Conservation (phyloP, 2,113 vertebrate species). For the Opisthocomus hoazin region DNA sequence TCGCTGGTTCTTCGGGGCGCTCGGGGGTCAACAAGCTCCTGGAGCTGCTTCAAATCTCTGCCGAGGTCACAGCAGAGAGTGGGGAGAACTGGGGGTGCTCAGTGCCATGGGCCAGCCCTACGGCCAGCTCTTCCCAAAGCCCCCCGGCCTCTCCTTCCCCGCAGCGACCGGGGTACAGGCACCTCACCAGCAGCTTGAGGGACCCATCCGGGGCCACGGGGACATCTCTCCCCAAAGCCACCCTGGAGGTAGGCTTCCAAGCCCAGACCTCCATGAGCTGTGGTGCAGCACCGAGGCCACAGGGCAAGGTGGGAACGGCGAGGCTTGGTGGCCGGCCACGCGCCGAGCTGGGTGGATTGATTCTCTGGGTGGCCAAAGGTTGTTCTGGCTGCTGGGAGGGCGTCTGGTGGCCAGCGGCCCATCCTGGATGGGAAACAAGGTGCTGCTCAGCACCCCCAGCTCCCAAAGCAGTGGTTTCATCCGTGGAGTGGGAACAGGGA, state of each 20-base stretch:
- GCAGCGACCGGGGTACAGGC: not conserved
- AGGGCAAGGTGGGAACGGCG: accelerated
- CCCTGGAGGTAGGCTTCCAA: not conserved
- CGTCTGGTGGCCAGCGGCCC: accelerated
- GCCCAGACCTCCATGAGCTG: not conserved
- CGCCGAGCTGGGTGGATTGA: accelerated
- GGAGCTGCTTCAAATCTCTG: not conserved
- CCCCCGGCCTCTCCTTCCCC: not conserved
- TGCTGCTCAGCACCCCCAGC: not conserved
- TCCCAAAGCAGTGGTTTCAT: not conserved
- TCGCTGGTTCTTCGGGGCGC: not conserved
- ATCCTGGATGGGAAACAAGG: not conserved
- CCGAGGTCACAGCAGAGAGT: not conserved
- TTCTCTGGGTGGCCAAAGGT: not conserved
- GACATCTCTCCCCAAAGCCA: not conserved
- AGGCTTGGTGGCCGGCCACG: accelerated
- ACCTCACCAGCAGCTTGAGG: not conserved
- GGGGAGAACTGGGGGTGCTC: not conserved
- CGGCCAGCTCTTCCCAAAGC: not conserved
- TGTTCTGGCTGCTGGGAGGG: not conserved
- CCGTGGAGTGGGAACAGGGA: not conserved
- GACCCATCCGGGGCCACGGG: accelerated
- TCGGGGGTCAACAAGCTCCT: accelerated
- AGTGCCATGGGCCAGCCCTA: not conserved
- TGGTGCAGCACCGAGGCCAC: accelerated